Percentiles rank a stretch among this genome's conserved stretches.
phyloP scores from a whole-genome alignment of 1,140 invertebrate genomes.

The Monomorium pharaonis region DNA sequence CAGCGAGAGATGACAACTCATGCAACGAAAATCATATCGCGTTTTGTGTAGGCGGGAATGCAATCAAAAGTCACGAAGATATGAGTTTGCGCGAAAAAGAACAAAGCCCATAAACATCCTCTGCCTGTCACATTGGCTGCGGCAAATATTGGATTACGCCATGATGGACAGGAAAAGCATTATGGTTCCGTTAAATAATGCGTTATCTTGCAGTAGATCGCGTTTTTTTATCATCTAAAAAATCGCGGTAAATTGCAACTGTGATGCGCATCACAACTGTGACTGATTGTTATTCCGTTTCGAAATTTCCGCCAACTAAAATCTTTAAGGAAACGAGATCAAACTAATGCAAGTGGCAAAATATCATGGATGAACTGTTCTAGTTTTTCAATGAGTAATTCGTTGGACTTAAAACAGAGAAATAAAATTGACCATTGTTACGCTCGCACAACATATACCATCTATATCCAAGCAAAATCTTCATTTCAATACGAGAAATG shows the following conservation, averaged over 20 bases:
- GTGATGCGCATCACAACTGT: not conserved
- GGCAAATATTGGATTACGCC: not conserved
- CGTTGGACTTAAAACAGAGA: not conserved
- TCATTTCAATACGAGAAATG: not conserved
- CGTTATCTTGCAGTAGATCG: conserved; percentile 6
- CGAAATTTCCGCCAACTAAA: not conserved
- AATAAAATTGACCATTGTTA: not conserved
- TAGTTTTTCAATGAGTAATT: not conserved
- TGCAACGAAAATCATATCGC: conserved; percentile 22
- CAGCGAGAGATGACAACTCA: conserved; percentile 12
- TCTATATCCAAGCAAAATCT: not conserved
- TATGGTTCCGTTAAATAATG: conserved; percentile 48
- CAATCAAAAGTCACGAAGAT: conserved; percentile 51
- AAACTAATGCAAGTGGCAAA: not conserved
- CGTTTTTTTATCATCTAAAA: not conserved
- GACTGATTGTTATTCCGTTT: not conserved
- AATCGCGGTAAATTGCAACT: not conserved
- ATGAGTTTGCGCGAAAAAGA: conserved; percentile 36
- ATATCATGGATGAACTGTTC: not conserved
- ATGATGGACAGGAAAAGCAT: conserved; percentile 21
- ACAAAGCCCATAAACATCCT: conserved; percentile 68
- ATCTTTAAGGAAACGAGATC: not conserved
- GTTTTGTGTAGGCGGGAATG: conserved; percentile 52
- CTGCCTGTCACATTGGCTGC: not conserved
- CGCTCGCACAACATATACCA: not conserved